A percentile compares a stretch with the other conserved stretches of the same genome.
Conservation (phyloP, 2,888 invertebrate genomes). For the Sesia bembeciformis region DNA sequence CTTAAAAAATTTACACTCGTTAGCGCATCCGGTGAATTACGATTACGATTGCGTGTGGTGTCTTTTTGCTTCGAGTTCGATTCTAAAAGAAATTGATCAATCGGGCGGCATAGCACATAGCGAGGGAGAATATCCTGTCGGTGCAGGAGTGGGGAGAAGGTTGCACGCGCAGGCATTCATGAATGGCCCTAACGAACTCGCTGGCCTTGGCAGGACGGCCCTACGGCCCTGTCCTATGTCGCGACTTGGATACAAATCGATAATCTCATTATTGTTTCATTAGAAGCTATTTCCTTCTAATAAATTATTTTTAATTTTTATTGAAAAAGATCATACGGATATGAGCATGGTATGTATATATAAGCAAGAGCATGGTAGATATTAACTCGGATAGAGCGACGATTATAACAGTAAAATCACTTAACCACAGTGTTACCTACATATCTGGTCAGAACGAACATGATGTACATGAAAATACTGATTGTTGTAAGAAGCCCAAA, state of each 20-base stretch:
- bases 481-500: no score
- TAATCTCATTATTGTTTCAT: not conserved
- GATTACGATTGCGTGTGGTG: constrained; percentile 55
- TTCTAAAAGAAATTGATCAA: constrained; percentile 57
- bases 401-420: no score
- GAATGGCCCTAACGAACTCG: constrained; percentile 71
- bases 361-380: not conserved
- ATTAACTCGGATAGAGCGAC: no score
- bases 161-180: constrained; percentile 55
- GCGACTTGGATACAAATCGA: constrained; percentile 9
- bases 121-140: constrained; percentile 58
- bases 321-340: not conserved
- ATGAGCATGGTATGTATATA: not conserved
- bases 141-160: constrained; percentile 31
- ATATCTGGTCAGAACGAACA: no score
- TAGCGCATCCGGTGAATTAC: constrained; percentile 71
- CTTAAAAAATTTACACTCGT: constrained; percentile 65
- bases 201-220: constrained; percentile 62
- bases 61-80: constrained; percentile 50
- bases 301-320: no score
- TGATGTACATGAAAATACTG: no score
- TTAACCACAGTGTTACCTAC: no score
- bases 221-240: constrained; percentile 24
- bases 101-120: constrained; percentile 54
- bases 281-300: not conserved